Conservation (phyloP, 2,113 vertebrate genomes). For the Oryzias javanicus region DNA sequence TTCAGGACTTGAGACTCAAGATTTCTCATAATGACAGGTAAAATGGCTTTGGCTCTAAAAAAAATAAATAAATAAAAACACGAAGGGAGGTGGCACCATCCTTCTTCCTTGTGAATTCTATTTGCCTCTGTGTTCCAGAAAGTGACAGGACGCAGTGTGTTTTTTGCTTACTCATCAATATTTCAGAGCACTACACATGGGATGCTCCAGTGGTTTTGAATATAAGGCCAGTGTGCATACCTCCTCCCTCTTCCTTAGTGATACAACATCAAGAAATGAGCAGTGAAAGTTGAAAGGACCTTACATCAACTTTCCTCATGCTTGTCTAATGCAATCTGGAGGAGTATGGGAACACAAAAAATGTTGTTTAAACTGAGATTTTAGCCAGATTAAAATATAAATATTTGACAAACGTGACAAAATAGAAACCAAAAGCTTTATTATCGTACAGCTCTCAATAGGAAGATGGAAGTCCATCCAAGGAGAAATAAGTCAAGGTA, state of each 20-base stretch:
- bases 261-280: constrained; percentile 71
- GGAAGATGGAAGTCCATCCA: too few relatives aligned
- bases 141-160: constrained; percentile 72
- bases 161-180: constrained; percentile 78
- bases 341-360: constrained; percentile 31
- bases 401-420: too few relatives aligned
- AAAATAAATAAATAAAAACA: constrained; percentile 22
- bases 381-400: too few relatives aligned
- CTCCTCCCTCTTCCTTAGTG: constrained; percentile 59
- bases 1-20: constrained; percentile 28
- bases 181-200: constrained; percentile 73
- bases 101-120: constrained; percentile 65
- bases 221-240: constrained; percentile 51
- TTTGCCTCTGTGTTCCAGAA: constrained; percentile 56
- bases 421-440: too few relatives aligned
- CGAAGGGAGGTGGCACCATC: constrained; percentile 50
- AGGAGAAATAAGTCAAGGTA: too few relatives aligned
- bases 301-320: constrained; percentile 19
- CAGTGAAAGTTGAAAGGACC: constrained; percentile 57
- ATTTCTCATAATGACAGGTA: constrained; percentile 53
- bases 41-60: constrained; percentile 41
- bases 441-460: too few relatives aligned
- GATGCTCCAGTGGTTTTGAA: constrained; percentile 73
- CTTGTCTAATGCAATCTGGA: constrained; percentile 50
- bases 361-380: constrained; percentile 8